A percentile compares a stretch with the other conserved stretches of the same genome.
Evolutionary conservation across 2,797 vertebrate genomes (phyloP).

Genomic region (Setipinna tenuifilis): DNA sequence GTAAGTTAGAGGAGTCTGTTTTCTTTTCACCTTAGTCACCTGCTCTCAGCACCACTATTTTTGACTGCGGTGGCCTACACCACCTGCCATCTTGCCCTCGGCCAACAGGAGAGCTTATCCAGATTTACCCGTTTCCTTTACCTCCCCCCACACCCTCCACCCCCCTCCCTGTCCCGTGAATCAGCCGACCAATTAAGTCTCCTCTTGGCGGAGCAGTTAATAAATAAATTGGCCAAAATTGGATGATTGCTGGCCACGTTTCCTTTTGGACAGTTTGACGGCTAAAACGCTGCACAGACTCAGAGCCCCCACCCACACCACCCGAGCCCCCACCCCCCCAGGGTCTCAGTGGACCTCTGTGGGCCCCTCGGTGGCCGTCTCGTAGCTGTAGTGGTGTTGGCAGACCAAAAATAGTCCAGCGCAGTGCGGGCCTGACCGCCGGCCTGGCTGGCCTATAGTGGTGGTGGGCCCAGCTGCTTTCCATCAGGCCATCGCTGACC

Average conservation of each 20-base stretch:
- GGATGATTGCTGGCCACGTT: constrained; percentile 10
- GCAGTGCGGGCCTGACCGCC: too few species aligned
- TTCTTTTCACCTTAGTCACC: background rate
- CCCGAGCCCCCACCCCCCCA: background rate
- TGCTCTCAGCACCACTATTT: background rate
- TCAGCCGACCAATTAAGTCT: background rate
- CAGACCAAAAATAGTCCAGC: too few species aligned
- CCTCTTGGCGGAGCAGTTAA: background rate
- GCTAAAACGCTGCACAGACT: background rate
- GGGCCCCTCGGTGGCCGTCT: too few species aligned
- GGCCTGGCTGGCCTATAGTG: too few species aligned
- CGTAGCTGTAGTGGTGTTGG: background rate
- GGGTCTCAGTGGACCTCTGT: background rate
- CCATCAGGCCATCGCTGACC: background rate
- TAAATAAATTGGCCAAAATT: constrained; percentile 18
- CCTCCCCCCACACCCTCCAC: background rate
- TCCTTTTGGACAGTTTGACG: constrained; percentile 1
- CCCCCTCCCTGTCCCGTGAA: background rate
- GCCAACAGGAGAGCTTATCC: background rate
- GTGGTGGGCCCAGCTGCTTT: background rate
- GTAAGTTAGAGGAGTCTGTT: background rate
- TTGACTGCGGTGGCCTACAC: background rate
- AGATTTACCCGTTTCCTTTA: background rate
- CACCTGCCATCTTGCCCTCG: background rate
- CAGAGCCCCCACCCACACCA: background rate